Evolutionary conservation across 2,113 vertebrate species (phyloP), one percentile per base, ranked within the genome.

Genomic region (Nettapus auritus): DNA sequence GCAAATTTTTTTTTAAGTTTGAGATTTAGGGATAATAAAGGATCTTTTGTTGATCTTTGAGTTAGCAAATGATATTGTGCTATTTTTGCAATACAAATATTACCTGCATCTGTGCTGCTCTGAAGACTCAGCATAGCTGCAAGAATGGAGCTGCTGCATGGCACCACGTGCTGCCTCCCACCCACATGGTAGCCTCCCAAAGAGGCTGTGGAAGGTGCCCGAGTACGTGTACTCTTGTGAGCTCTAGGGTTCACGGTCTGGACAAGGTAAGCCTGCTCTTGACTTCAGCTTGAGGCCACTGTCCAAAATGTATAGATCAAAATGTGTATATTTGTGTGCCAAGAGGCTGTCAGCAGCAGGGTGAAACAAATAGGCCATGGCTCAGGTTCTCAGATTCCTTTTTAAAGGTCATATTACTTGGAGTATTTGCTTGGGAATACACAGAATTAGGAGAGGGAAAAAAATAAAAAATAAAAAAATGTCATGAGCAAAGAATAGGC

Each of bases 171-270:
- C 48, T 56, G 23, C 33, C 17, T 68, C 38, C 67, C 6, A 14
- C 11, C 6, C 0, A 0, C 13, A n/a, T 6, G 5, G 7, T 4
- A 28, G 36, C 13, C 10, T 18, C 33, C 4, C 5, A 8, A 31
- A n/a, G 74, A 25, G 69, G 28, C 50, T 1, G 3, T 21, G 44
- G 50, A 44, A 55, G 36, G 28, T 52, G 18, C 66, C 77, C 11
- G 2, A 8, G 57, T 8, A 13, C 34, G 18, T 28, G 2, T 3
- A 13, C n/a, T n/a, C 31, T 82, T 60, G 22, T 23, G 31, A 83
- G 57, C 63, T 28, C 40, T 26, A 31, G 36, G 7, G 11, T 60
- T 70, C 12, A 2, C 26, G 33, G 26, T 38, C 23, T 16, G 38
- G 70, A 16, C 42, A 63, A 12, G 26, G 31, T 44, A 34, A 36